phyloP scores from a whole-genome alignment of 2,888 invertebrate species.

The Agonum fuliginosum region DNA sequence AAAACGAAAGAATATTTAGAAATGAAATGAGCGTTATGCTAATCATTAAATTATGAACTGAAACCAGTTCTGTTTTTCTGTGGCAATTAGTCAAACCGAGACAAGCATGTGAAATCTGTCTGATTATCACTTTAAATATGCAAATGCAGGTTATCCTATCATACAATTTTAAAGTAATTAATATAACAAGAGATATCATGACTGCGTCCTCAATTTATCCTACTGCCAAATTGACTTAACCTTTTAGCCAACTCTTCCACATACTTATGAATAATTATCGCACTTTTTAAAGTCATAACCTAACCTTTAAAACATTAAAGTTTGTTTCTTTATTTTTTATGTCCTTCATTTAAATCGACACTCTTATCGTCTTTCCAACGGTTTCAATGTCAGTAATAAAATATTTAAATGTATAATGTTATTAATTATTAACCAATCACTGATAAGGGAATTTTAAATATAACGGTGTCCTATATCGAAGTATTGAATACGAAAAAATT shows the following conservation, averaged over 20 bases:
- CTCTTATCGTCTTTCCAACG: neutral
- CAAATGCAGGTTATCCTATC: conserved; percentile 23
- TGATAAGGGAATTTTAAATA: neutral
- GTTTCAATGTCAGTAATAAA: neutral
- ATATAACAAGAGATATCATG: conserved; percentile 28
- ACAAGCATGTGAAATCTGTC: conserved; percentile 25
- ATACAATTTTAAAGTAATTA: conserved; percentile 21
- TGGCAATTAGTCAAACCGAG: conserved; percentile 31
- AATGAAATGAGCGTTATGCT: conserved; percentile 21
- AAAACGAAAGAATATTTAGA: conserved; percentile 3
- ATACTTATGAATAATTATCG: conserved; percentile 14
- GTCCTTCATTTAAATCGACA: neutral
- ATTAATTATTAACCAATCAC: neutral
- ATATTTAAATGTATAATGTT: neutral
- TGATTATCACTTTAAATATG: conserved; percentile 32
- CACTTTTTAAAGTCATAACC: neutral
- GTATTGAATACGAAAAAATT: neutral
- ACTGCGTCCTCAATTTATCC: conserved; percentile 29
- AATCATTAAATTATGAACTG: conserved; percentile 4
- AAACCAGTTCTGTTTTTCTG: conserved; percentile 5
- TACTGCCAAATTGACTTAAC: conserved; percentile 16
- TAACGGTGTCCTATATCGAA: neutral
- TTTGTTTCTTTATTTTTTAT: neutral
- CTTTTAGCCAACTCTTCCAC: neutral
- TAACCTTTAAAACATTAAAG: neutral